Base-by-base conservation (phyloP, 1,140 invertebrate genomes). In the Myzus persicae region DNA sequence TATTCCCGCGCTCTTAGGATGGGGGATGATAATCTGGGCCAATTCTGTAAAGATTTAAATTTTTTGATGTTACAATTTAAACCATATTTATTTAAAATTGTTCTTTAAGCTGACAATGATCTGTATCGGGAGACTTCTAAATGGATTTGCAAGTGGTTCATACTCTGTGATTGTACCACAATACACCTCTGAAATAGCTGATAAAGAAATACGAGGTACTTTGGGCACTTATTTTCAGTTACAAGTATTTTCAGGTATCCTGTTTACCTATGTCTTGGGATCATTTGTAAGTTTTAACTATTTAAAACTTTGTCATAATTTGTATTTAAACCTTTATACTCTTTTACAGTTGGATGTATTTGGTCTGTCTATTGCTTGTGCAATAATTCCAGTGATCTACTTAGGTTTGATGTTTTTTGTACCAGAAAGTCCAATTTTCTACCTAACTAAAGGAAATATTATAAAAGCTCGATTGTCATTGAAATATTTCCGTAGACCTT, bases 151-250 rank as follows among this genome's bases (percentile, higher is more conserved):
- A 31, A 96, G 96, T 89, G 98, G 98, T 84, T 96, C 97, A 3
- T 97, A 97, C 94, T 97, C 97, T 94, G 97, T 97, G 5, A 96
- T 97, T 1, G 97, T 96, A 0, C 97, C 98, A 0, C 96, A 98
- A 91, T 99, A 98, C 94, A 97, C 97, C 0, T 97, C 97, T 42
- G 98, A 98, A 95, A 97, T 98, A 59, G 96, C 97, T 0, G 97
- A 98, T 94, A 97, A 96, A 93, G 96, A 96, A 11, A 97, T 98
- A 93, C 96, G 98, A 76, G 98, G 98, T 14, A 96, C 96, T 2
- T 95, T 98, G 1, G 94, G 94, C 2, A 93, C 93, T 42, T 94
- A 94, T 90, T 94, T 94, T 42, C 93, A 94, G 36, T 95, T 97
- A 7, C 96, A 96, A 91, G 96, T 97, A n/a, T 96, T 96, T 18